A percentile compares a stretch with the other conserved stretches of the same genome.
Evolutionary conservation across 2,888 invertebrate genomes (phyloP).

Genomic region (Cephus spinipes): DNA sequence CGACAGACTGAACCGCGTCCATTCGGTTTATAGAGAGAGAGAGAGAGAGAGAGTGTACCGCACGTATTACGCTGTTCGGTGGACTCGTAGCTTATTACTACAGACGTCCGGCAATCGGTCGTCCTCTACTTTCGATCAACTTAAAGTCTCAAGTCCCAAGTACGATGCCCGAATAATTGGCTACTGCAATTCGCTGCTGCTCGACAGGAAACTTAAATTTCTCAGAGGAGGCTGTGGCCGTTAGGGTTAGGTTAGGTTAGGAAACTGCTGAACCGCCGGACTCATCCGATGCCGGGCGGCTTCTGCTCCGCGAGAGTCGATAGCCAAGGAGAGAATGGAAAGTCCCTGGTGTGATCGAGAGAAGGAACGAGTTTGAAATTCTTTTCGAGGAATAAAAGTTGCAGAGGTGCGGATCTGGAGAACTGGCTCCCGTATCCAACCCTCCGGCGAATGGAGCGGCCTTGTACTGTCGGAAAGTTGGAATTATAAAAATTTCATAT

Average conservation of each 20-base stretch:
- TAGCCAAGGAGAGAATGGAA: conserved; percentile 11
- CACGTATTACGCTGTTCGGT: too few species aligned
- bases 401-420: conserved; percentile 12
- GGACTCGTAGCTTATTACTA: too few species aligned
- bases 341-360: conserved; percentile 25
- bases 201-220: conserved; percentile 44
- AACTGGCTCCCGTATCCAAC: too few species aligned
- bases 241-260: neutral
- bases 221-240: conserved; percentile 43
- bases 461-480: conserved; percentile 40
- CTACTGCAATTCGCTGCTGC: neutral
- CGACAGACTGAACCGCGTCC: neutral
- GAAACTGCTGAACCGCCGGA: neutral
- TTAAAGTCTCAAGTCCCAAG: too few species aligned
- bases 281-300: too few species aligned
- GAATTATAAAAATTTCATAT: conserved; percentile 56
- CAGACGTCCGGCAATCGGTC: too few species aligned
- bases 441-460: conserved; percentile 19
- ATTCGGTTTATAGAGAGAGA: too few species aligned
- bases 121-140: too few species aligned
- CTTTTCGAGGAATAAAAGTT: conserved; percentile 44
- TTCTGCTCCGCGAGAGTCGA: too few species aligned
- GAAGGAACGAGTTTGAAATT: conserved; percentile 48
- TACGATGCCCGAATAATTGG: too few species aligned
- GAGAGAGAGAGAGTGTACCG: too few species aligned